These are phyloP conservation scores for Gibbula magus DNA, from an alignment of 2,888 invertebrate species.

Conservation along the genomic window DNA sequence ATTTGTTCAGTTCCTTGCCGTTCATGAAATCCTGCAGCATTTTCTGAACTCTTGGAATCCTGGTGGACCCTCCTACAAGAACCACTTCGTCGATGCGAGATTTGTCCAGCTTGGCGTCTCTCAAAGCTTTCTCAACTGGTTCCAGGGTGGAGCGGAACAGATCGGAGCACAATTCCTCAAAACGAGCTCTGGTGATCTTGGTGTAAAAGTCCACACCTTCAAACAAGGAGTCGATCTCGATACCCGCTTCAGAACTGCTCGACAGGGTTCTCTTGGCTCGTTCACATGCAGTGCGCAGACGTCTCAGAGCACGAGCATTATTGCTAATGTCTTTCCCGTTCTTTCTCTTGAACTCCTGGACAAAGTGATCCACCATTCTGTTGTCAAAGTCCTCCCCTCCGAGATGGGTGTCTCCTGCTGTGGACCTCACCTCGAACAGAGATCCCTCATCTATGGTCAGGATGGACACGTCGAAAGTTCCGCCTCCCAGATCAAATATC, in stretches of 20 bases:
- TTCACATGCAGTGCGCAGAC: constrained; percentile 90
- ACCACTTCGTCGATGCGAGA: constrained; percentile 8
- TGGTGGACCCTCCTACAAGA: constrained; percentile 14
- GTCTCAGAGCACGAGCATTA: constrained; percentile 87
- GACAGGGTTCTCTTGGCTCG: constrained; percentile 80
- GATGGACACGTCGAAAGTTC: constrained; percentile 77
- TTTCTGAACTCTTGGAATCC: constrained; percentile 15
- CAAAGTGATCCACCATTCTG: constrained; percentile 88
- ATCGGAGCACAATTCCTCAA: constrained; percentile 96
- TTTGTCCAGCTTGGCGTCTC: constrained; percentile 68
- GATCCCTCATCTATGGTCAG: constrained; percentile 78
- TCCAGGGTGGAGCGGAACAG: constrained; percentile 84
- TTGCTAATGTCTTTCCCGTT: constrained; percentile 78
- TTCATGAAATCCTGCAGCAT: constrained; percentile 79
- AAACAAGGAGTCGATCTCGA: constrained; percentile 94
- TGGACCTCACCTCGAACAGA: constrained; percentile 86
- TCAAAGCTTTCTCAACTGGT: constrained; percentile 80
- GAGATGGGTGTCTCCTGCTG: constrained; percentile 88
- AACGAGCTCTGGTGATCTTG: constrained; percentile 92
- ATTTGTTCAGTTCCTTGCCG: constrained; percentile 94
- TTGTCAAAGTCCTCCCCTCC: constrained; percentile 85
- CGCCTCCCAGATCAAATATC: constrained; percentile 84
- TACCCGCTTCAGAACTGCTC: constrained; percentile 76
- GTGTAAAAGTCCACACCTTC: constrained; percentile 97
- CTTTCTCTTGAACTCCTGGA: constrained; percentile 86